Evolutionary conservation across 2,888 invertebrate species (phyloP).

Genomic region (Melitaea athalia): DNA sequence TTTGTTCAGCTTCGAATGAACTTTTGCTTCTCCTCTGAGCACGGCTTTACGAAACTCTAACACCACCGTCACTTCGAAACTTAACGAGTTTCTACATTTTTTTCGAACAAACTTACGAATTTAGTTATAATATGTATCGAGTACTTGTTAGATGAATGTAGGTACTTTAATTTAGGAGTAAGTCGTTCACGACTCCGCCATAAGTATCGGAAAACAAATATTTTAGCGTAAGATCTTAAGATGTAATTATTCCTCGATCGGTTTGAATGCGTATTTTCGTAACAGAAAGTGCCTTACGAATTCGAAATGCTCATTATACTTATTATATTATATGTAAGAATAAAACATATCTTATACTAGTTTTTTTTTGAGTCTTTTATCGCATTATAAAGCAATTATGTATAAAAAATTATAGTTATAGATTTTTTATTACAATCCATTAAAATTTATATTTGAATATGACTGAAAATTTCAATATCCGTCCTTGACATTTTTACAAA

Average conservation of each 20-base stretch:
- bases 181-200: constrained; percentile 73
- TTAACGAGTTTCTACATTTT: constrained; percentile 53
- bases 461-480: constrained; percentile 34
- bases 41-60: constrained; percentile 80
- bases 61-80: constrained; percentile 62
- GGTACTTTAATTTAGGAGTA: constrained; percentile 61
- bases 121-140: constrained; percentile 57
- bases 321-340: constrained; percentile 43
- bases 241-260: constrained; percentile 29
- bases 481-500: constrained; percentile 20
- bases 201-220: constrained; percentile 67
- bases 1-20: constrained; percentile 42
- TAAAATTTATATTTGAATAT: constrained; percentile 17
- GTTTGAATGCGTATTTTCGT: constrained; percentile 25
- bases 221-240: constrained; percentile 48
- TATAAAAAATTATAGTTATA: constrained; percentile 8
- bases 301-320: constrained; percentile 47
- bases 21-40: constrained; percentile 55
- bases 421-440: constrained; percentile 21
- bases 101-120: constrained; percentile 69
- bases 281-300: constrained; percentile 40
- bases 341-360: constrained; percentile 44
- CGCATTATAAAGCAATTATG: constrained; percentile 8
- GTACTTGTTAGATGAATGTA: constrained; percentile 50
- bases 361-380: constrained; percentile 4